Percentiles rank a stretch among this genome's conserved stretches.
Conservation (phyloP, 2,797 vertebrate species). For the Lepus oiostolus region DNA sequence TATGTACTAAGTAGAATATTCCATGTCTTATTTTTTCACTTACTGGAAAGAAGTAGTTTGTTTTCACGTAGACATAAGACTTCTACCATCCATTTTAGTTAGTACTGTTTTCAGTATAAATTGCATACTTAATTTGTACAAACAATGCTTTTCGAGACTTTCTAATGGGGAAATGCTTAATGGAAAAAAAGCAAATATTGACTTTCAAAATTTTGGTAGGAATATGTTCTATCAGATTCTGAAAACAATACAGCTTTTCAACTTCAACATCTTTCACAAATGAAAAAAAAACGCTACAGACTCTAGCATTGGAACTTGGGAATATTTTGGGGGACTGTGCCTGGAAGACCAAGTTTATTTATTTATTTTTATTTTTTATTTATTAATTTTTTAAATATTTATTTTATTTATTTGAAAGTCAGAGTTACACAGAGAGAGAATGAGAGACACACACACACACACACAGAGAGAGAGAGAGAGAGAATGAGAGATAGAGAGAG, state of each 20-base stretch:
- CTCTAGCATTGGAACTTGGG: not conserved
- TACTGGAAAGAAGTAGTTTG: conserved; percentile 19
- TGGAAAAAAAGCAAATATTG: not conserved
- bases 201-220: not conserved
- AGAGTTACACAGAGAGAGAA: no score
- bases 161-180: not conserved
- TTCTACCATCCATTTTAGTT: not conserved
- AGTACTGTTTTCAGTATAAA: conserved; percentile 1
- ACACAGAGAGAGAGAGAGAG: no score
- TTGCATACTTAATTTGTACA: not conserved
- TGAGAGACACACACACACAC: no score
- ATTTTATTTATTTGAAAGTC: no score
- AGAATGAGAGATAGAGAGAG: no score
- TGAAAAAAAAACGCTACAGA: not conserved
- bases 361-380: no score
- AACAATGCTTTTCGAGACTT: not conserved
- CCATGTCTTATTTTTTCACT: not conserved
- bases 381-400: no score
- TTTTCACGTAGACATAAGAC: conserved; percentile 2
- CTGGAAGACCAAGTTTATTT: not conserved
- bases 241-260: not conserved
- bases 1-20: not conserved
- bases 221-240: not conserved
- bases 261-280: not conserved
- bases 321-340: not conserved